phyloP scores from a whole-genome alignment of 1,140 invertebrate genomes.

The Gonioctena quinquepunctata region DNA sequence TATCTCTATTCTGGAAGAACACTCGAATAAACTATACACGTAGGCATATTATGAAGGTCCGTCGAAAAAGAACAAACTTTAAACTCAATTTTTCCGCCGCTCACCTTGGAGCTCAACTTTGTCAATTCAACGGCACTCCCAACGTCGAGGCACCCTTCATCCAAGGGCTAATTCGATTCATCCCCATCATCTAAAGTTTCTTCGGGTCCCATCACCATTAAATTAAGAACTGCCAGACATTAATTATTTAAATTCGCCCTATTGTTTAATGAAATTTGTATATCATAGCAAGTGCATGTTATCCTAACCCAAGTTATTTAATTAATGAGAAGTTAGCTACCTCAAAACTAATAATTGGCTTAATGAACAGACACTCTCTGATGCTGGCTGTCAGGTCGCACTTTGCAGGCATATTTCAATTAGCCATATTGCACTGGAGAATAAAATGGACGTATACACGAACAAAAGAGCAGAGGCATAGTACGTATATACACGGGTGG shows the following conservation, averaged over 20 bases:
- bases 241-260: conserved; percentile 16
- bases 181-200: not conserved
- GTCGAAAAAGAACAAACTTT: not conserved
- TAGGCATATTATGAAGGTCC: too few species aligned
- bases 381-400: conserved; percentile 23
- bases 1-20: too few species aligned
- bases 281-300: conserved; percentile 24
- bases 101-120: not conserved
- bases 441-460: not conserved
- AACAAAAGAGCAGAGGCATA: not conserved
- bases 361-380: conserved; percentile 31
- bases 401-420: conserved; percentile 18
- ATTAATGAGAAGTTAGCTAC: conserved; percentile 35
- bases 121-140: not conserved
- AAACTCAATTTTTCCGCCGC: not conserved
- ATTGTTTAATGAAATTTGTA: conserved; percentile 16
- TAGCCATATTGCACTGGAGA: conserved; percentile 11
- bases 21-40: too few species aligned
- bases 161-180: conserved; percentile 1
- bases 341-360: conserved; percentile 41
- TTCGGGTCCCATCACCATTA: not conserved
- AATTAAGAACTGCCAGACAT: not conserved
- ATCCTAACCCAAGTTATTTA: conserved; percentile 34
- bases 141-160: not conserved
- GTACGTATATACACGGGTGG: not conserved